Evolutionary conservation across 37 sponge, comb jelly and placozoan genomes (phyloP), one percentile per base, ranked within the genome.

Genomic region (Aphrocallistes beatrix): DNA sequence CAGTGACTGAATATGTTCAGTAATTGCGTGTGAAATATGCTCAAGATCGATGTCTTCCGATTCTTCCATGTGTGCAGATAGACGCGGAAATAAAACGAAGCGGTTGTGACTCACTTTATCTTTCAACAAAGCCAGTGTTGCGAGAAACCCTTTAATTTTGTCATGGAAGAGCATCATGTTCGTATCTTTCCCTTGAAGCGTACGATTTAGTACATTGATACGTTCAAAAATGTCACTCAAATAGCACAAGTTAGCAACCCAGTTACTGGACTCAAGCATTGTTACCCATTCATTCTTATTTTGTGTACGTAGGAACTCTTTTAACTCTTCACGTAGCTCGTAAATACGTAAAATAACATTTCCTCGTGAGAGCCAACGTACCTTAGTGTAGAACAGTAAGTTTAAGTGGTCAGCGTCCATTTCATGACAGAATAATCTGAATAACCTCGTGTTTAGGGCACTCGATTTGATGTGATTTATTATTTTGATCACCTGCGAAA

Each of bases 211-310:
- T 30, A 60, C 75, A 60, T 60, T 60, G 75, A 60, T 13, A 60
- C 75, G 75, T 60, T 60, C 75, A 60, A 60, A 47, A 60, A 60
- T 60, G 75, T 60, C 75, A 60, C 75, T 60, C 75, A 60, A 60
- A 60, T 60, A 60, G 75, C 75, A 60, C 75, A 60, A 60, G 32
- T 3, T 60, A 60, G 75, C 75, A 13, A 60, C 28, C 75, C 75
- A 60, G 75, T 60, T 19, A 60, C 75, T 60, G 17, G 75, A 60
- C 21, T 60, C 75, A 1, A 60, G 75, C 75, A 60, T 60, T 13
- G 75, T 30, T 30, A 60, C 75, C 75, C 75, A 60, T 60, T 60
- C 75, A 60, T 60, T 60, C 75, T 60, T 60, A 8, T 21, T 60
- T 28, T 60, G 75, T 60, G 75, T 60, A 28, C 75, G 75, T 60